Evolutionary conservation across 2,888 invertebrate genomes (phyloP).

Genomic region (Chymomyza fuscimana): DNA sequence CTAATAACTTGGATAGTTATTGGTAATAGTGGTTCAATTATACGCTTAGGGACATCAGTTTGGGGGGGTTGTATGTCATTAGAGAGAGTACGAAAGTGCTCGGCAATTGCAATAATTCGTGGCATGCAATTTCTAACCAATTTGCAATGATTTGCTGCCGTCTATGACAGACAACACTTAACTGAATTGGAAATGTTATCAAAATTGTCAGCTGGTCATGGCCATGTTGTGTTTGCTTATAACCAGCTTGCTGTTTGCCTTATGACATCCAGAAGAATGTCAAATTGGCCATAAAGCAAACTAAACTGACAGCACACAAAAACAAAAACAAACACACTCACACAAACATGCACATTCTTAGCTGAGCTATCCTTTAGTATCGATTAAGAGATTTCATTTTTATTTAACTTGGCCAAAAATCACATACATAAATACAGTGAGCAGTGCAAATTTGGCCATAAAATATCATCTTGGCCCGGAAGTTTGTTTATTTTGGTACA

Average conservation of each 20-base stretch:
- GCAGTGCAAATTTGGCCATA: background rate
- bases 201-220: background rate
- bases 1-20: background rate
- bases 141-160: constrained; percentile 7
- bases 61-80: background rate
- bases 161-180: constrained; percentile 1
- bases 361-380: no score
- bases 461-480: no score
- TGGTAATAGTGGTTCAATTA: background rate
- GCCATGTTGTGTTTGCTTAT: background rate
- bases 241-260: background rate
- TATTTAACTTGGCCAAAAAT: background rate
- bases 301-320: background rate
- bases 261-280: background rate
- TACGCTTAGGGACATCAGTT: background rate
- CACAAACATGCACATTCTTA: no score
- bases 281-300: background rate
- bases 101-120: background rate
- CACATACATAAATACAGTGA: background rate
- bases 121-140: background rate
- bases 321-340: background rate
- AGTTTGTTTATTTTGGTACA: no score
- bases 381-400: no score
- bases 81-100: no score
- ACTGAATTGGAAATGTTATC: background rate